Percentiles rank a stretch among this genome's conserved stretches.
Evolutionary conservation across 1,140 invertebrate species (phyloP).

Genomic region (Cyclina sinensis): DNA sequence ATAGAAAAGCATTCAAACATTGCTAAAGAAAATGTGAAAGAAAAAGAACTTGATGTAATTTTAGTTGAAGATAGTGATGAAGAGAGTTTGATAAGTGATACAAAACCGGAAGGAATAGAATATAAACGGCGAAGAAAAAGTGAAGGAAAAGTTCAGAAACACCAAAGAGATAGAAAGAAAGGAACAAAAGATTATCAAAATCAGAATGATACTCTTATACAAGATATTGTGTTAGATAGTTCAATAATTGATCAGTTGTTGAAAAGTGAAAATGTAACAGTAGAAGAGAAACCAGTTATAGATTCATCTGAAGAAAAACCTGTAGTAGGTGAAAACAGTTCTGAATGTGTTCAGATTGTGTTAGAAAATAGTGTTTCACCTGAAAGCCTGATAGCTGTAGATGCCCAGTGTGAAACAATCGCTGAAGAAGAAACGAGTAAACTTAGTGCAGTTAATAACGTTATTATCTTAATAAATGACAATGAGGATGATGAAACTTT

Average conservation of each 20-base stretch:
- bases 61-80: background rate
- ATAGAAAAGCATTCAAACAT: slow-evolving; percentile 1
- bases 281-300: background rate
- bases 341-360: slow-evolving; percentile 36
- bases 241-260: background rate
- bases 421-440: background rate
- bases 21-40: background rate
- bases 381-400: background rate
- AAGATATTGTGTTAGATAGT: slow-evolving; percentile 16
- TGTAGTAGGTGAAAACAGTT: background rate
- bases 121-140: background rate
- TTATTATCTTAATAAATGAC: slow-evolving; percentile 30
- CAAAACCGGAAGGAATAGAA: background rate
- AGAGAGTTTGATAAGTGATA: background rate
- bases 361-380: background rate
- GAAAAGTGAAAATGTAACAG: background rate
- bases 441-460: background rate
- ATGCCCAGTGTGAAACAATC: slow-evolving; percentile 3
- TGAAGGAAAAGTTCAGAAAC: background rate
- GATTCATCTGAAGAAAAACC: background rate
- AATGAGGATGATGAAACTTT: background rate
- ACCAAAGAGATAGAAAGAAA: background rate
- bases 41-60: background rate
- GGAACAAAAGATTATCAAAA: background rate
- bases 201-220: background rate